phyloP scores from a whole-genome alignment of 2,797 vertebrate genomes.

The Epinephelus awoara region DNA sequence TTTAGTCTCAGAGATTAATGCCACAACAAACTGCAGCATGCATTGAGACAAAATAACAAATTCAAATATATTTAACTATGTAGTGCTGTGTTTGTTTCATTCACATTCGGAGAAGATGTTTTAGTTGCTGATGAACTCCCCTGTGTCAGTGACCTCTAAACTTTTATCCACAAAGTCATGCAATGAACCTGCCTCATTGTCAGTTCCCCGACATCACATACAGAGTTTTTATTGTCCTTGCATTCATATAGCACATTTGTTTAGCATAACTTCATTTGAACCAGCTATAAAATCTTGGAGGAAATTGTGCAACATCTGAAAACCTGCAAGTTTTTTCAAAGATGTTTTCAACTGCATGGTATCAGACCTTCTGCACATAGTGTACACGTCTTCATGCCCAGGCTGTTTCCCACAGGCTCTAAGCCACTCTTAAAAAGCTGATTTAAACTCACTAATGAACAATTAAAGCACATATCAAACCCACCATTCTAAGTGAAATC shows the following conservation, averaged over 20 bases:
- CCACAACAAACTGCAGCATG: conserved; percentile 1
- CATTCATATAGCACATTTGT: background rate
- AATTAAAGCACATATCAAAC: too few relatives aligned
- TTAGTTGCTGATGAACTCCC: background rate
- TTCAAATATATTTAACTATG: background rate
- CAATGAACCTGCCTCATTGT: background rate
- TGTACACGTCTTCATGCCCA: too few relatives aligned
- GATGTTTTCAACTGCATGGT: too few relatives aligned
- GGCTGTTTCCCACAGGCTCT: too few relatives aligned
- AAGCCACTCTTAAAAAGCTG: too few relatives aligned
- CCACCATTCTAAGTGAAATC: too few relatives aligned
- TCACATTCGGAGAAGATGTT: background rate
- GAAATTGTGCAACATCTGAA: background rate
- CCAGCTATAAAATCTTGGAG: background rate
- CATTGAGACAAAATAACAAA: background rate
- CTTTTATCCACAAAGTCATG: background rate
- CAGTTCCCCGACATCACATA: background rate
- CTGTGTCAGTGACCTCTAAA: background rate
- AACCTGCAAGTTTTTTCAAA: background rate
- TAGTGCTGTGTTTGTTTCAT: background rate
- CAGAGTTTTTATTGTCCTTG: background rate
- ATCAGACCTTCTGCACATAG: too few relatives aligned
- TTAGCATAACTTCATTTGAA: background rate
- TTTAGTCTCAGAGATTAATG: background rate
- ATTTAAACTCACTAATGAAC: too few relatives aligned